Base-by-base conservation (phyloP, 1,140 invertebrate genomes). In the Ceratitis capitata region DNA sequence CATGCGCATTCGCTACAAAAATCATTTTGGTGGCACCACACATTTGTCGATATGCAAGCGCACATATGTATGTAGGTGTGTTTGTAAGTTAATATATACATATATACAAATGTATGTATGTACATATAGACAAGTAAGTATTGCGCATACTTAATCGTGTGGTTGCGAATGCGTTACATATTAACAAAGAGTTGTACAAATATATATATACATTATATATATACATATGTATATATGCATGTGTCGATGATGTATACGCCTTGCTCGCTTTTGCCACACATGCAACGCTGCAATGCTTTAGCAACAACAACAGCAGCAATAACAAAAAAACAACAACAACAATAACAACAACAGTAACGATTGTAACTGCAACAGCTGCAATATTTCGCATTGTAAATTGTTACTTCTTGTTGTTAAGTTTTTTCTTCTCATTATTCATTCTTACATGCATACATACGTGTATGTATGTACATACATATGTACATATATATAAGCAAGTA, bases 301-400 rank as follows among this genome's bases (percentile, higher is more conserved):
- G 45, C 69, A 78, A 14, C 26, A 69, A 69, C 64, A 56, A 56
- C 19, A 19, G 5, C 53, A 56, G 53, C 51, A 56, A 56, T 5
- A 47, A 47, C 7, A 47, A 7, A 47, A n/a, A n/a, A n/a, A n/a
- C n/a, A n/a, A n/a, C n/a, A n/a, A n/a, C n/a, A n/a, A n/a, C n/a
- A n/a, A n/a, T 7, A 47, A 47, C 45, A 47, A 47, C 7, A n/a
- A n/a, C n/a, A n/a, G n/a, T n/a, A 47, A 56, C 47, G 5, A 56
- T 2, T 16, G 39, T 23, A 45, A 78, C 69, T 23, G 69, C 69
- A 78, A 78, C 69, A 78, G 69, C 69, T 78, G 69, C 69, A 78
- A 78, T 23, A 42, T 35, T 78, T 78, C 69, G 69, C 69, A 78
- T 78, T 78, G 32, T 26, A 78, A 78, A 78, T 78, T 78, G 35